These are phyloP conservation scores for Psilopsiagon aurifrons DNA, from an alignment of 2,113 vertebrate genomes.

Conservation along the genomic window DNA sequence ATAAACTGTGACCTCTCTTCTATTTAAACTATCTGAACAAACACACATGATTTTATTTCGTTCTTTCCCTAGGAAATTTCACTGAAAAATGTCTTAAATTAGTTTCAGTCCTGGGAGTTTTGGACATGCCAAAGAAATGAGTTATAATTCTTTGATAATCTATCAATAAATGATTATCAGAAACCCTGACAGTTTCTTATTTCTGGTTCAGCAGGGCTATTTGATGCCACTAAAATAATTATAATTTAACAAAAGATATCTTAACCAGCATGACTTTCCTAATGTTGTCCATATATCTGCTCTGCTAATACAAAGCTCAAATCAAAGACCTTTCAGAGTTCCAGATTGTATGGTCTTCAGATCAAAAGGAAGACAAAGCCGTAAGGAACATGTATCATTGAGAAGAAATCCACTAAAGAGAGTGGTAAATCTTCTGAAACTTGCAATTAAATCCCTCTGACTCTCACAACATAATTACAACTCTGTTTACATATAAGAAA, in stretches of 20 bases:
- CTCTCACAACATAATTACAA: neutral
- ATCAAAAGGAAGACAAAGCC: neutral
- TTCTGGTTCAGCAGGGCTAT: neutral
- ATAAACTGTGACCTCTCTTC: neutral
- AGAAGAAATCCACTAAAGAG: neutral
- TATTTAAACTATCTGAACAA: neutral
- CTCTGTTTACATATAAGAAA: neutral
- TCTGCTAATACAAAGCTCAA: neutral
- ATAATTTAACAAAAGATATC: neutral
- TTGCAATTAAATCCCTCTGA: neutral
- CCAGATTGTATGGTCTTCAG: neutral
- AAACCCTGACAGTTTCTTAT: neutral
- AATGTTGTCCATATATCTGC: neutral
- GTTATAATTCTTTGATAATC: neutral
- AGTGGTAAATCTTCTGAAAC: neutral
- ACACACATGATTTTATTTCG: neutral
- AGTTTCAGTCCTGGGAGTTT: neutral
- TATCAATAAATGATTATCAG: neutral
- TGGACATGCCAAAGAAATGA: neutral
- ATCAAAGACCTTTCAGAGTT: neutral
- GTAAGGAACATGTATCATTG: neutral
- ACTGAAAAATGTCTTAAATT: neutral
- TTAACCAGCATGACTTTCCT: neutral
- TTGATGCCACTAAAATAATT: neutral
- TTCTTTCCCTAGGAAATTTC: neutral